Base-by-base conservation (phyloP, 2,113 vertebrate genomes). In the Cebidichthys violaceus region DNA sequence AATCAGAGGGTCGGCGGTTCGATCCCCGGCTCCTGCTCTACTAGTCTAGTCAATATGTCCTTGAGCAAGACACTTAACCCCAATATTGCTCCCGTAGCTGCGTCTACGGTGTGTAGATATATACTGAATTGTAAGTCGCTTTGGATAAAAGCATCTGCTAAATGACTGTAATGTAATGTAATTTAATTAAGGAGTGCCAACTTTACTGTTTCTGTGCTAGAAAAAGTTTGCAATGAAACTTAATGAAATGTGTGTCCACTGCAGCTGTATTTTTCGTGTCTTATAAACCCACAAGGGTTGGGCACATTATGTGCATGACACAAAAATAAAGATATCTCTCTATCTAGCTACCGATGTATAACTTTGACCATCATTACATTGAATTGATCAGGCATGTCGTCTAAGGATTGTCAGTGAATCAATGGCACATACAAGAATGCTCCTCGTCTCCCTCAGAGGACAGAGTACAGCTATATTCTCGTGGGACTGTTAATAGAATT, bases 391-490 rank as follows among this genome's bases (percentile, higher is more conserved):
- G 29, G 9, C 2, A 20, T 37, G 22, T 22, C 2, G 0, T 47
- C 17, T 2, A 6, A 24, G 29, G n/a, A 29, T 35, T 37, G 18
- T 64, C 37, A 37, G 14, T 70, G 17, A 70, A 39, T 70, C 15
- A 3, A 18, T 15, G n/a, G n/a, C 6, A 41, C 54, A 65, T 15
- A 5, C 20, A 24, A 6, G 3, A 41, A 41, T 57, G 31, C 27
- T 20, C 6, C 35, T 11, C 24, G 31, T 57, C 2, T 29, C 41
- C 7, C 55, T 75, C 66, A 59, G 37, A 77, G 60, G 55, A 55
- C 37, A 41, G n/a, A 57, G 39, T 68, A 14, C 13, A 50, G 13
- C 75, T 79, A 47, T 61, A 14, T 70, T 54, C 31, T 70, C n/a
- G 1, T 18, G 27, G 73, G 59, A 62, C 24, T 52, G 8, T 9